A percentile compares a stretch with the other conserved stretches of the same genome.
phyloP scores from a whole-genome alignment of 2,888 invertebrate species.

The Oscheius sp. region DNA sequence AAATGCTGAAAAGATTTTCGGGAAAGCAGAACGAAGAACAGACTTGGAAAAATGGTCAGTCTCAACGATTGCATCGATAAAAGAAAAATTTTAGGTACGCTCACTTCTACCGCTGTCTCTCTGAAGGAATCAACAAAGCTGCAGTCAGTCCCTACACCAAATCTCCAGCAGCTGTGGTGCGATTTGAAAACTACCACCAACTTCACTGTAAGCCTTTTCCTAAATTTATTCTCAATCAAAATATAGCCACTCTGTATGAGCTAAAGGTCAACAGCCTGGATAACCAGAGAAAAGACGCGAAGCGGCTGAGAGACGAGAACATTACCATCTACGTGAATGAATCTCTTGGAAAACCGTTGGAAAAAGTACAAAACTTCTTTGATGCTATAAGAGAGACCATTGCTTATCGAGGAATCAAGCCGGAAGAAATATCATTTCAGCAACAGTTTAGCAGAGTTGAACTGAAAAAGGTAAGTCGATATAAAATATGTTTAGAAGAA shows the following conservation, averaged over 20 bases:
- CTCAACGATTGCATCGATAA: neutral
- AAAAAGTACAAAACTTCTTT: slow-evolving; percentile 93
- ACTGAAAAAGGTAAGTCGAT: slow-evolving; percentile 82
- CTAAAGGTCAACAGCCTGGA: slow-evolving; percentile 91
- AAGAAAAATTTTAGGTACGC: slow-evolving; percentile 51
- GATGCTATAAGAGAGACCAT: slow-evolving; percentile 95
- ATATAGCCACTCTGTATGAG: slow-evolving; percentile 80
- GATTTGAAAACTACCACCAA: slow-evolving; percentile 96
- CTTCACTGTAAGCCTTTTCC: slow-evolving; percentile 79
- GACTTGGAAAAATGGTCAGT: slow-evolving; percentile 88
- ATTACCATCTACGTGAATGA: slow-evolving; percentile 90
- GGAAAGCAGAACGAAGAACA: slow-evolving; percentile 85
- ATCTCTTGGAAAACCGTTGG: slow-evolving; percentile 91
- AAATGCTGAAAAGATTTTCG: slow-evolving; percentile 88
- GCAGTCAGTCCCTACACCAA: slow-evolving; percentile 85
- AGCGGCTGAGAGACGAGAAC: slow-evolving; percentile 88
- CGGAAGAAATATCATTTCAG: slow-evolving; percentile 96
- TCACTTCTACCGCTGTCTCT: slow-evolving; percentile 79
- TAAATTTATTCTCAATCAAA: neutral
- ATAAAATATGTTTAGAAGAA: neutral
- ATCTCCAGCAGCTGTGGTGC: slow-evolving; percentile 90
- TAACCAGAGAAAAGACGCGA: slow-evolving; percentile 87
- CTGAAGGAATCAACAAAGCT: slow-evolving; percentile 85
- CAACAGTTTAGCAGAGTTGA: slow-evolving; percentile 96
- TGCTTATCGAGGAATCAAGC: slow-evolving; percentile 85